phyloP scores from a whole-genome alignment of 1,140 invertebrate species.

The Tetragonula clypearis region DNA sequence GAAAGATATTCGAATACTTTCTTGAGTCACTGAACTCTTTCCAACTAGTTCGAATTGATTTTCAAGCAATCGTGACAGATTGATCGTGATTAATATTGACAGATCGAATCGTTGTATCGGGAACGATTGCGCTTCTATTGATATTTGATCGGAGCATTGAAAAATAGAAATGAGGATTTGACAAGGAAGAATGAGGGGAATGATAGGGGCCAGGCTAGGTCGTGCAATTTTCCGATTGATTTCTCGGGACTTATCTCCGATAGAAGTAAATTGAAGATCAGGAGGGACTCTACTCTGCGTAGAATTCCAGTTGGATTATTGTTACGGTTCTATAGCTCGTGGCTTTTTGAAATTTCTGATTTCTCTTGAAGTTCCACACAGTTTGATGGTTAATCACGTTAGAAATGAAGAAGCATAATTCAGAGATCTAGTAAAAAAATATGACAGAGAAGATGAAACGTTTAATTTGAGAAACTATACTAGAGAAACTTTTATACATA shows the following conservation, averaged over 20 bases:
- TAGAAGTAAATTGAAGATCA: background rate
- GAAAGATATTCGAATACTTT: too few species aligned
- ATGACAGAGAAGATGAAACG: too few species aligned
- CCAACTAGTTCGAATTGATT: background rate
- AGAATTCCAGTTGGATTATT: background rate
- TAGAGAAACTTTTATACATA: too few species aligned
- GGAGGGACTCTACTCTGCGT: background rate
- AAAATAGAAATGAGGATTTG: conserved; percentile 1
- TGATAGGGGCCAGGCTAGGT: too few species aligned
- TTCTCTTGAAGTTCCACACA: too few species aligned
- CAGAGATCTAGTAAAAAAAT: too few species aligned
- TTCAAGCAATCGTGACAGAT: background rate
- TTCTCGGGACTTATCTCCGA: conserved; percentile 8
- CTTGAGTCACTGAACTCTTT: too few species aligned
- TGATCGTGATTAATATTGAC: background rate
- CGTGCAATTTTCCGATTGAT: conserved; percentile 8
- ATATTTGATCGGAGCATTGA: conserved; percentile 6
- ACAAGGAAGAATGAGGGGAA: too few species aligned
- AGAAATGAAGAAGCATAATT: too few species aligned
- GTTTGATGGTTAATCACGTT: too few species aligned
- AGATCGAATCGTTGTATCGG: background rate
- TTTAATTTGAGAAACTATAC: too few species aligned
- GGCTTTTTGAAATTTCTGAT: background rate
- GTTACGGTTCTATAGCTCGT: background rate
- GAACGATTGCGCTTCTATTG: conserved; percentile 2